phyloP scores from a whole-genome alignment of 2,888 invertebrate genomes.

The Hirtodrosophila histrioides region DNA sequence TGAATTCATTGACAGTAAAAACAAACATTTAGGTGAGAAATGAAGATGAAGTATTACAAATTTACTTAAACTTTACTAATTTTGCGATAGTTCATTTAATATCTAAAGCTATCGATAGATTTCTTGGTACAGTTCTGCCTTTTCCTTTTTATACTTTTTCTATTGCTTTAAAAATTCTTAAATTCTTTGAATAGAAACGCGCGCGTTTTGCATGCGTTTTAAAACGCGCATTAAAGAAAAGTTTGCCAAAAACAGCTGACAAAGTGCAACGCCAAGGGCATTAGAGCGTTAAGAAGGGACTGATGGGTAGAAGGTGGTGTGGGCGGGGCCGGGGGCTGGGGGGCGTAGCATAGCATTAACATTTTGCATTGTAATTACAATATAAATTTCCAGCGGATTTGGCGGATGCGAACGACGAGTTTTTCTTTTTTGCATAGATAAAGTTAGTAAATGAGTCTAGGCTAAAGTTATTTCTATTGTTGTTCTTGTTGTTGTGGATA shows the following conservation, averaged over 20 bases:
- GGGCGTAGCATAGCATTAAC: constrained; percentile 21
- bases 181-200: not conserved
- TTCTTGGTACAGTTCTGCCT: too few species aligned
- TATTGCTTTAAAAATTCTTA: too few species aligned
- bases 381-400: constrained; percentile 61
- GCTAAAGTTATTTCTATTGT: constrained; percentile 32
- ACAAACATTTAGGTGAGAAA: too few species aligned
- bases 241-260: constrained; percentile 31
- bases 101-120: too few species aligned
- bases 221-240: constrained; percentile 14
- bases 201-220: constrained; percentile 34
- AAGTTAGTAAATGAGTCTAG: constrained; percentile 58
- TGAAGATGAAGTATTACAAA: too few species aligned
- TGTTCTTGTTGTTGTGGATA: constrained; percentile 20
- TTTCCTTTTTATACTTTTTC: too few species aligned
- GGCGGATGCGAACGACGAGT: constrained; percentile 42
- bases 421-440: constrained; percentile 70
- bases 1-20: too few species aligned
- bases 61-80: too few species aligned
- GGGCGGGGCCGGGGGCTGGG: constrained; percentile 14
- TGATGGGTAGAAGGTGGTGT: not conserved
- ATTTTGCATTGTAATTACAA: constrained; percentile 55
- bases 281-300: constrained; percentile 61
- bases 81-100: too few species aligned
- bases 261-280: constrained; percentile 53